phyloP scores from a whole-genome alignment of 2,113 vertebrate genomes.

The Balaeniceps rex region DNA sequence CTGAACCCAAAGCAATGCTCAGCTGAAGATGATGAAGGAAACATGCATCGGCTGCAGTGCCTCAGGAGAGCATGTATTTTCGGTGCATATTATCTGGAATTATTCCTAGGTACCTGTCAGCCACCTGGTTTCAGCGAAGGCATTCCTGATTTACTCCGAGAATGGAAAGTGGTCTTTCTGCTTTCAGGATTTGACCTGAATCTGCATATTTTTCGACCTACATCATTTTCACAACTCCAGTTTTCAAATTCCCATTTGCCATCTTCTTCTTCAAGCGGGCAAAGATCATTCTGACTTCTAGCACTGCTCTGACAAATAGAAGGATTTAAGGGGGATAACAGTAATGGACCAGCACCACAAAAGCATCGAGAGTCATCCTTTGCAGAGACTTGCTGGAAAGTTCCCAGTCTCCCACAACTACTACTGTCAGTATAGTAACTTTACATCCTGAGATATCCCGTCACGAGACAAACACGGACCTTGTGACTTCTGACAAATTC shows the following conservation, averaged over 20 bases:
- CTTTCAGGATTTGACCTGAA: not conserved
- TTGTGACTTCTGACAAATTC: not conserved
- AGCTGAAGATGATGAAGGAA: not conserved
- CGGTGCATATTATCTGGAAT: not conserved
- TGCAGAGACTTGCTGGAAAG: not conserved
- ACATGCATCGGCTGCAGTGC: not conserved
- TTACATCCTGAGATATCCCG: not conserved
- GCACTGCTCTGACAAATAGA: not conserved
- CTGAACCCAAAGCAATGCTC: not conserved
- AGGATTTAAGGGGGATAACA: not conserved
- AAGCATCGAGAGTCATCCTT: not conserved
- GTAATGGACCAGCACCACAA: not conserved
- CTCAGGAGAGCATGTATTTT: not conserved
- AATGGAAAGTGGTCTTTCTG: not conserved
- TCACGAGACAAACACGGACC: not conserved
- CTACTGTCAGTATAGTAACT: not conserved
- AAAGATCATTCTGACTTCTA: not conserved
- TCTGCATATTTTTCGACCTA: not conserved
- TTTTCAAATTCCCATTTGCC: not conserved
- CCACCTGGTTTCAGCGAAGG: not conserved
- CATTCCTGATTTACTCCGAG: not conserved
- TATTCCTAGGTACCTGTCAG: not conserved
- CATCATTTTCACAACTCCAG: not conserved
- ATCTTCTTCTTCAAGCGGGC: not conserved
- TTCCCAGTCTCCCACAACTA: not conserved